Base-by-base conservation (phyloP, 2,113 vertebrate genomes). In the Dolichotis patagonum region DNA sequence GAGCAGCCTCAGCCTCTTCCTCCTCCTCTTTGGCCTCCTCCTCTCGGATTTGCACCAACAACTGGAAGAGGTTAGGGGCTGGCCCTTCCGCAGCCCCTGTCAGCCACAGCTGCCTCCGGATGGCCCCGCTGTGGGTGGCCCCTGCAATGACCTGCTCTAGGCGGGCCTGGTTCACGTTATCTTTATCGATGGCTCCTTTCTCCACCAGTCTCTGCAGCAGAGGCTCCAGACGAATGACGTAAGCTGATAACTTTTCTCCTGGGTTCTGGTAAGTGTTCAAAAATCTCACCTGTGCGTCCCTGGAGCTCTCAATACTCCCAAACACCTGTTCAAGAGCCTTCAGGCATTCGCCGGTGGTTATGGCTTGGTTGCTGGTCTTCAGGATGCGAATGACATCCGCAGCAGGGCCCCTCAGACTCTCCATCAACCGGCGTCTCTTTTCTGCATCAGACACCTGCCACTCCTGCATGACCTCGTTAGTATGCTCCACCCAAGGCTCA, bases 211-310 rank as follows among this genome's bases (percentile, higher is more conserved):
- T 98, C 77, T 97, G 97, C 85, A 98, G 88, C 78, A 98, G 90
- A 24, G 97, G 97, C 90, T 98, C 97, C 95, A 97, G 92, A 16
- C 97, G 97, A 58, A 98, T 92, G 77, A 98, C 97, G 28, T 97
- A 98, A 4, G 97, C 95, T 3, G 97, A 98, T 11, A 98, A n/a
- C 88, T 95, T 98, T 83, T 98, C 97, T 80, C 97, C 97, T 0
- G 96, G 97, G 88, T 97, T 98, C 96, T 98, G 97, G 7, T 98
- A 97, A 28, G 97, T 97, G 95, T 98, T 97, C 77, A 98, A 95
- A 91, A 97, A 98, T 32, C 85, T 92, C 88, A 98, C 96, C 96
- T 98, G 97, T 32, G 71, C 97, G 67, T 97, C 97, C 75, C 97
- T 63, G 17, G 91, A 98, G 80, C 93, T 98, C 95, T 98, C 97